A percentile compares a stretch with the other conserved stretches of the same genome.
Conservation (phyloP, 2,113 vertebrate species). For the Poeciliopsis turrubarensis region DNA sequence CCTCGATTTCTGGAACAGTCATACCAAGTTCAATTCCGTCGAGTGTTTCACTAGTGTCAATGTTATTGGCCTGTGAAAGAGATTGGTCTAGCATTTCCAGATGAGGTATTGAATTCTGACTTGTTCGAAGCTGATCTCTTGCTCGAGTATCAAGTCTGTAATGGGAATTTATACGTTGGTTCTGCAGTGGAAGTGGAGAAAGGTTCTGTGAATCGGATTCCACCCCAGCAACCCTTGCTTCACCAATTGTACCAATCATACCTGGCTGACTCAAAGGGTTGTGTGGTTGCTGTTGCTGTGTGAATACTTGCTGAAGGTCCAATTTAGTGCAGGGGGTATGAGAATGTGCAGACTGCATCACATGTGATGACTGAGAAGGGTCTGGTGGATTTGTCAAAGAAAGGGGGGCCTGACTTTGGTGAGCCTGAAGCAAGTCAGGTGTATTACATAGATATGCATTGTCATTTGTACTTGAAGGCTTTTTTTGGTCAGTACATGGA, state of each 20-base stretch:
- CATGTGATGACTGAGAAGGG: constrained; percentile 75
- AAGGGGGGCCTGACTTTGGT: constrained; percentile 73
- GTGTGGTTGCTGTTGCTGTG: constrained; percentile 41
- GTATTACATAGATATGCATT: constrained; percentile 77
- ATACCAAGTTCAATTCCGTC: constrained; percentile 63
- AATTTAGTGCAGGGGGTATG: constrained; percentile 80
- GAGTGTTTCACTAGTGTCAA: constrained; percentile 59
- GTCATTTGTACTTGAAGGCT: constrained; percentile 76
- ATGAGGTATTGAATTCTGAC: constrained; percentile 75
- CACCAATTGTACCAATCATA: constrained; percentile 67
- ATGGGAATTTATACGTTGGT: constrained; percentile 81
- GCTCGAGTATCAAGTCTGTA: constrained; percentile 74
- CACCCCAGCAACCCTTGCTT: constrained; percentile 51
- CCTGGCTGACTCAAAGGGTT: constrained; percentile 75
- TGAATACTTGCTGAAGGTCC: constrained; percentile 68
- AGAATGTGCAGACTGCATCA: constrained; percentile 87
- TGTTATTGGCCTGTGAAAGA: constrained; percentile 66
- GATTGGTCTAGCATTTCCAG: constrained; percentile 78
- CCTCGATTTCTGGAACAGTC: constrained; percentile 51
- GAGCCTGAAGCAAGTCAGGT: constrained; percentile 69
- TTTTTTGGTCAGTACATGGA: constrained; percentile 78
- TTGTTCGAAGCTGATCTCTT: constrained; percentile 73
- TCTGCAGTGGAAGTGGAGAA: constrained; percentile 83
- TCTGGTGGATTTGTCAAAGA: constrained; percentile 80
- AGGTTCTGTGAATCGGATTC: constrained; percentile 68